Conservation (phyloP, 2,113 vertebrate species). For the Panthera tigris region DNA sequence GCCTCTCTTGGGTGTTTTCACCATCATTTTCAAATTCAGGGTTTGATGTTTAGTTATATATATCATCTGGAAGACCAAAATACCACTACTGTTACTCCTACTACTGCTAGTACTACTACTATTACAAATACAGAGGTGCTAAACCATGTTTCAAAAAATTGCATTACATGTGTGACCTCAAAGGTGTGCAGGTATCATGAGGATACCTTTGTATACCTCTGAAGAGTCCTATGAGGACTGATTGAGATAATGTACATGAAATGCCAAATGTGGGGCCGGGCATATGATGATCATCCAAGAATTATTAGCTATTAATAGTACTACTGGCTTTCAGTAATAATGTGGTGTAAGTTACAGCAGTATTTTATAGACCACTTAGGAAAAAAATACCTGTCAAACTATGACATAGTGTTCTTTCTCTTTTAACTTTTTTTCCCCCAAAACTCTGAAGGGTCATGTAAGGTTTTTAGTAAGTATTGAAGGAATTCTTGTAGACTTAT, state of each 20-base stretch:
- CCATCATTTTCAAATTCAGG: background rate
- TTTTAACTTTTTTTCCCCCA: too few species aligned
- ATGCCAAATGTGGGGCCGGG: background rate
- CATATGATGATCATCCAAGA: background rate
- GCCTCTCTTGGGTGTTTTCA: background rate
- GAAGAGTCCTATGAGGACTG: background rate
- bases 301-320: background rate
- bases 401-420: background rate
- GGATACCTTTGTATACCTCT: background rate
- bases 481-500: background rate
- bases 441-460: background rate
- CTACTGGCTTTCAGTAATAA: background rate
- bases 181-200: background rate
- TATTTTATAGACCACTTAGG: background rate
- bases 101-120: too few species aligned
- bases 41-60: background rate
- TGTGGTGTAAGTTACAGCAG: background rate
- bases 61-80: background rate
- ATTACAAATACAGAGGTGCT: background rate
- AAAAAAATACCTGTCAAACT: background rate
- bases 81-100: background rate
- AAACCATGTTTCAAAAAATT: background rate
- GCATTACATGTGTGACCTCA: background rate
- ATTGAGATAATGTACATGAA: background rate
- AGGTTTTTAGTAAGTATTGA: background rate